Evolutionary conservation across 2,888 invertebrate species (phyloP), one percentile per base, ranked within the genome.

Genomic region (Acrobasis suavella): DNA sequence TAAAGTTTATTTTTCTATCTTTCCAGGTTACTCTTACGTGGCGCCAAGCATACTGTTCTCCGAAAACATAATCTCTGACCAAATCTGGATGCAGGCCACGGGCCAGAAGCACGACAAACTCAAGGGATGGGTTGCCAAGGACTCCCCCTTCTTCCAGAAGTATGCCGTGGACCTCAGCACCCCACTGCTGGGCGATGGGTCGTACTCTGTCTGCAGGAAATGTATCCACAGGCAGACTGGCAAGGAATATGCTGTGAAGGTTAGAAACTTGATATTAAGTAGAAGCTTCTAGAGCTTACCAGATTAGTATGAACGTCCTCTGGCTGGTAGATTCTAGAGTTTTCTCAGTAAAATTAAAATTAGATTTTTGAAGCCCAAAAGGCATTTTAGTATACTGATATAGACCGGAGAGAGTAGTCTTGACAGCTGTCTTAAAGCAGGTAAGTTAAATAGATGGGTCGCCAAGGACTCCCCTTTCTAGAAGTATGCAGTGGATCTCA

Each of bases 1-100:
- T 50, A 62, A 62, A 6, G 32, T 50, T n/a, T 64, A 14, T 56
- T 49, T 50, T 58, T 14, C 37, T 60, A 63, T 62, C 1, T 42
- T 92, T 72, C 64, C 95, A 96, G 97, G 98, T 39, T 99, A 99
- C 82, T 98, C 98, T 0, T 99, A 97, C 87, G 96, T 99, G 62
- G 97, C 98, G 0, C 99, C 99, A 0, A 97, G 97, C 67, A 95
- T 98, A 69, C 91, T 97, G 69, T 97, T 97, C 89, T 95, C 95
- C 17, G 95, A 96, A 79, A 97, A 96, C 80, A 93, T 94, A 5
- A 95, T 96, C 71, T 95, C 96, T 17, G 95, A 96, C 64, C 96
- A 96, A 74, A 93, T 96, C 64, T 94, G 95, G 84, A 86, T 94
- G 87, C 91, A 94, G 76, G 87, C 85, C 2, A 91, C 90, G 0